Evolutionary conservation across 2,888 invertebrate species (phyloP).

Genomic region (Prenolepis imparis): DNA sequence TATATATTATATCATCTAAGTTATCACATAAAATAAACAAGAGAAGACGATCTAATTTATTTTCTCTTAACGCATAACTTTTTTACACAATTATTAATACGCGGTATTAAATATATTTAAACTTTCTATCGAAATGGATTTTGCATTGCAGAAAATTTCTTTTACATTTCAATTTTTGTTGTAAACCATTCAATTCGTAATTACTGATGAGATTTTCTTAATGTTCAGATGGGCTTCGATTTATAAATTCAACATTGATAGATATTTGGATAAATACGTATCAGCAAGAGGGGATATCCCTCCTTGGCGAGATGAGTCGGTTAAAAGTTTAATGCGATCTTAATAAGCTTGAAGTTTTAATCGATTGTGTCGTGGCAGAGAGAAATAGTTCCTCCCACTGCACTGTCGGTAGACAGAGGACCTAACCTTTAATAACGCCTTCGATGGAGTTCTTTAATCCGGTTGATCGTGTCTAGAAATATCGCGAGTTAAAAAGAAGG

Average conservation of each 20-base stretch:
- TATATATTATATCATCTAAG: background rate
- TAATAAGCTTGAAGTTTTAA: conserved; percentile 72
- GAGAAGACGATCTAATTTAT: background rate
- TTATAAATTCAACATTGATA: background rate
- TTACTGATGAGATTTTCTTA: background rate
- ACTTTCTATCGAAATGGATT: background rate
- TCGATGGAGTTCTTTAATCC: conserved; percentile 75
- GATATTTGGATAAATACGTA: conserved; percentile 22
- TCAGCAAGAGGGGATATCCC: background rate
- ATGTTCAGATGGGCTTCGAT: background rate
- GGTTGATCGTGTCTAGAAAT: conserved; percentile 64
- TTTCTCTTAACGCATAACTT: conserved; percentile 18
- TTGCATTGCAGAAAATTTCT: background rate
- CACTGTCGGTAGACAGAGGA: conserved; percentile 57
- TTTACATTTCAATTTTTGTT: background rate
- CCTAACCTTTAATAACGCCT: conserved; percentile 74
- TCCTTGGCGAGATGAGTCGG: conserved; percentile 35
- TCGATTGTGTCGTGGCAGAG: conserved; percentile 65
- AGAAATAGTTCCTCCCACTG: conserved; percentile 56
- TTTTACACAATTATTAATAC: background rate
- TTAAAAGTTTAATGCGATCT: conserved; percentile 67
- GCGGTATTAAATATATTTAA: background rate
- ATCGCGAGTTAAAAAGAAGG: conserved; percentile 67
- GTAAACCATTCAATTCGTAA: background rate
- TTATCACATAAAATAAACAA: background rate